phyloP scores from a whole-genome alignment of 1,140 invertebrate genomes.

The Orius laevigatus region DNA sequence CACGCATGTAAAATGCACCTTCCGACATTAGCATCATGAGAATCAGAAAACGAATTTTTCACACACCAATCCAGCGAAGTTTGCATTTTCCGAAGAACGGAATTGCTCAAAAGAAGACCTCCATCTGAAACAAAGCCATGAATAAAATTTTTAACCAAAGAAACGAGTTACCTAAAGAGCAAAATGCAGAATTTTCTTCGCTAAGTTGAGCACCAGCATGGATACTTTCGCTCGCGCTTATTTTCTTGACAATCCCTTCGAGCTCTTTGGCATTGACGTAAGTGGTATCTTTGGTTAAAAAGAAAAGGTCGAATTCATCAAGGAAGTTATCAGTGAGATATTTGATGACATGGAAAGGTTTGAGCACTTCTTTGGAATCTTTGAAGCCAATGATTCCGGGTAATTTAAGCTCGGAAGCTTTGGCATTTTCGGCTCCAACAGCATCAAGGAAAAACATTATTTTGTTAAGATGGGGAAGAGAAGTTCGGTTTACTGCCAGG shows the following conservation, averaged over 20 bases:
- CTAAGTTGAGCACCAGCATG: constrained; percentile 43
- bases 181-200: constrained; percentile 34
- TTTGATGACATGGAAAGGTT: constrained; percentile 70
- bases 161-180: constrained; percentile 39
- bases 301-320: constrained; percentile 80
- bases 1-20: constrained; percentile 57
- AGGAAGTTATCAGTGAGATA: constrained; percentile 78
- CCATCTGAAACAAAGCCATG: constrained; percentile 34
- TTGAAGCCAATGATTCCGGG: constrained; percentile 66
- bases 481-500: constrained; percentile 62
- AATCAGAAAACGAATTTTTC: constrained; percentile 57
- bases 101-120: constrained; percentile 60
- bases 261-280: constrained; percentile 61
- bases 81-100: constrained; percentile 52
- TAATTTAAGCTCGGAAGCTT: constrained; percentile 36
- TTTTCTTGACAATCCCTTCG: constrained; percentile 46
- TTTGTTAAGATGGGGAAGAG: constrained; percentile 61
- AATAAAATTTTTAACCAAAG: background rate
- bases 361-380: constrained; percentile 51
- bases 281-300: constrained; percentile 62
- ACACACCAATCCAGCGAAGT: constrained; percentile 69
- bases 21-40: constrained; percentile 66
- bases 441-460: constrained; percentile 58
- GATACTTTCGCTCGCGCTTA: constrained; percentile 67
- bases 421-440: constrained; percentile 43